These are phyloP conservation scores for Sminthopsis crassicaudata DNA, from an alignment of 2,113 vertebrate species.

Conservation along the genomic window DNA sequence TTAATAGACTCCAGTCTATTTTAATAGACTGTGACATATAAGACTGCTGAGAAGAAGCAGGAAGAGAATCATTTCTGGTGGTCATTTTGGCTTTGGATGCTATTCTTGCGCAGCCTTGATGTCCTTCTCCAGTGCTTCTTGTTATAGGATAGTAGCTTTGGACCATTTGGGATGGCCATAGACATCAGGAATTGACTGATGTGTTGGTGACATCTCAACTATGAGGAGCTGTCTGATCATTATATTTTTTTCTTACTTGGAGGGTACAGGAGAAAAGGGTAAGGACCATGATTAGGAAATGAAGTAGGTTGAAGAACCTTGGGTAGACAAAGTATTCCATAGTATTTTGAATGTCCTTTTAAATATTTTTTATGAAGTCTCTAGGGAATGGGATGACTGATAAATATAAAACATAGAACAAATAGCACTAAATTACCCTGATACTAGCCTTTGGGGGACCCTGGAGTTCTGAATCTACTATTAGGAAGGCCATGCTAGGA, in stretches of 20 bases:
- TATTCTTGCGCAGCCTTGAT: not conserved
- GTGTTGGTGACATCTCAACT: not conserved
- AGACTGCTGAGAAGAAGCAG: not conserved
- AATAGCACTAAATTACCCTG: not conserved
- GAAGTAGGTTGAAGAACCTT: not conserved
- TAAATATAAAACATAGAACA: not conserved
- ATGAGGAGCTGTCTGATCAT: not conserved
- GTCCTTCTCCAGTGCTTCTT: not conserved
- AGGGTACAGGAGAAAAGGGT: no score
- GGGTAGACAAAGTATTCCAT: not conserved
- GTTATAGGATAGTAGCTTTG: not conserved
- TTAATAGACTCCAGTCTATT: not conserved
- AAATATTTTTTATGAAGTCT: not conserved
- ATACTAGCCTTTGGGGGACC: not conserved
- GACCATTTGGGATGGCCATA: not conserved
- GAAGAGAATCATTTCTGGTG: not conserved
- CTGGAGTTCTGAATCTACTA: not conserved
- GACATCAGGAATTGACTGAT: not conserved
- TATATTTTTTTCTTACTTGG: not conserved
- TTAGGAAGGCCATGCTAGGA: not conserved
- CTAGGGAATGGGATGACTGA: not conserved
- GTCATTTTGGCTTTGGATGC: not conserved
- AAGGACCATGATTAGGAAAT: not conserved
- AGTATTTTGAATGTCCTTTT: not conserved
- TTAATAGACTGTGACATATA: not conserved